Conservation (phyloP, 1,140 invertebrate genomes). For the Temnothorax nylanderi region DNA sequence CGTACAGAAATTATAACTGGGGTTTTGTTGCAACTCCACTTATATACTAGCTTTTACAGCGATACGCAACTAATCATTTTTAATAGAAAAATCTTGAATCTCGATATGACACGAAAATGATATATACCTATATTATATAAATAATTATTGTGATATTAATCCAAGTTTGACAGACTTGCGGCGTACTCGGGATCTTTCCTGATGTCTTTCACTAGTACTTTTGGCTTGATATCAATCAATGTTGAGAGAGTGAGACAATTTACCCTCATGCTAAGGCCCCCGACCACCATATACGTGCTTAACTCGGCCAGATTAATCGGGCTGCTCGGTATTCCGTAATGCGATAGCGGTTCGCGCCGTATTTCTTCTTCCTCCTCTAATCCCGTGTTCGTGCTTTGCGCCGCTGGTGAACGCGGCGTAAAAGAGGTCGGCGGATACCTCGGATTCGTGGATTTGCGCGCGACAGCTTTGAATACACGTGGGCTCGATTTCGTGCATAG, state of each 20-base stretch:
- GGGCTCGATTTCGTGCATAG: neutral
- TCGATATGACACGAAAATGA: conserved; percentile 6
- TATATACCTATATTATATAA: neutral
- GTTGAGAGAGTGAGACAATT: conserved; percentile 79
- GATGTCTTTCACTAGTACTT: conserved; percentile 72
- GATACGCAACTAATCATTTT: neutral
- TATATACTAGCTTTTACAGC: neutral
- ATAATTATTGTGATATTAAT: conserved; percentile 43
- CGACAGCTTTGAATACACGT: conserved; percentile 77
- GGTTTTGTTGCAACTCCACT: neutral
- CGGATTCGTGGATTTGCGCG: conserved; percentile 82
- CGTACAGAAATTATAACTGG: neutral
- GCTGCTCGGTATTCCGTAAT: conserved; percentile 74
- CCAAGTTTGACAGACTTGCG: neutral
- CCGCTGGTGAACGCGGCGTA: neutral
- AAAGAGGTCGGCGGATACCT: conserved; percentile 69
- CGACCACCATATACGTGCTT: conserved; percentile 80
- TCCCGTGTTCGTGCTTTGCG: neutral
- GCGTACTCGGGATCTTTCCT: conserved; percentile 40
- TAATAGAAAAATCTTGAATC: conserved; percentile 9
- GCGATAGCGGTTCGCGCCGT: conserved; percentile 61
- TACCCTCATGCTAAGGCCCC: conserved; percentile 78
- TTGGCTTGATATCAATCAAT: conserved; percentile 80
- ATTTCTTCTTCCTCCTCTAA: neutral
- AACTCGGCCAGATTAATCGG: conserved; percentile 76